These are phyloP conservation scores for Electrophaes corylata DNA, from an alignment of 2,888 invertebrate genomes.

Conservation along the genomic window DNA sequence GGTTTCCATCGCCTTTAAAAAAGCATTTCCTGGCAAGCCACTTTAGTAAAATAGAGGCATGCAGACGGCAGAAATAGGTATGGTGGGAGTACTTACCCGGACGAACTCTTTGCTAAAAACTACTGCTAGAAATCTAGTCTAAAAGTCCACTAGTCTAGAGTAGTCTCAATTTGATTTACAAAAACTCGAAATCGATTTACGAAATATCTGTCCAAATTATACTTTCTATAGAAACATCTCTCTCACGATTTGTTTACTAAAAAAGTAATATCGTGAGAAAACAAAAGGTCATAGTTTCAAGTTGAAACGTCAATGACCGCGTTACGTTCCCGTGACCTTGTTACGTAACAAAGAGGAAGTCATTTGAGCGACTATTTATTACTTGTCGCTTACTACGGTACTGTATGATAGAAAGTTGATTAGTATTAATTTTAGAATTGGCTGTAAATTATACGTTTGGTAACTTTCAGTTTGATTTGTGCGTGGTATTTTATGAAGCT, in stretches of 20 bases:
- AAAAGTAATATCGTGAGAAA: slow-evolving; percentile 13
- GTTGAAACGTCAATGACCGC: slow-evolving; percentile 29
- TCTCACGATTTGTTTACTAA: background rate
- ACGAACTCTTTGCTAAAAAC: too few relatives aligned
- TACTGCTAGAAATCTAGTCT: too few relatives aligned
- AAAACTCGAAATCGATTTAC: background rate
- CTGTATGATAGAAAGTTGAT: slow-evolving; percentile 21
- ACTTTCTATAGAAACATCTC: background rate
- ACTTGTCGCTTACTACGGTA: background rate
- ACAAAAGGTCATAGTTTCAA: slow-evolving; percentile 25
- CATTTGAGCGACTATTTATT: slow-evolving; percentile 18
- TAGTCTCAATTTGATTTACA: too few relatives aligned
- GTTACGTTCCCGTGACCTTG: slow-evolving; percentile 19
- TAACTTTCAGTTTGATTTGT: slow-evolving; percentile 14
- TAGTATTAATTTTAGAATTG: slow-evolving; percentile 11
- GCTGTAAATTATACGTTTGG: slow-evolving; percentile 4
- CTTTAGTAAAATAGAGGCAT: too few relatives aligned
- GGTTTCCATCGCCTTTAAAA: too few relatives aligned
- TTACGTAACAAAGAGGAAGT: slow-evolving; percentile 22
- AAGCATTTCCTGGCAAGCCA: too few relatives aligned
- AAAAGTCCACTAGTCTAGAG: too few relatives aligned
- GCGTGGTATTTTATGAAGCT: background rate
- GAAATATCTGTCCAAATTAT: background rate
- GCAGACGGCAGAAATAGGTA: too few relatives aligned
- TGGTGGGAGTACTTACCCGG: too few relatives aligned